Evolutionary conservation across 2,888 invertebrate genomes (phyloP), one percentile per base, ranked within the genome.

Genomic region (Lymantria dispar): DNA sequence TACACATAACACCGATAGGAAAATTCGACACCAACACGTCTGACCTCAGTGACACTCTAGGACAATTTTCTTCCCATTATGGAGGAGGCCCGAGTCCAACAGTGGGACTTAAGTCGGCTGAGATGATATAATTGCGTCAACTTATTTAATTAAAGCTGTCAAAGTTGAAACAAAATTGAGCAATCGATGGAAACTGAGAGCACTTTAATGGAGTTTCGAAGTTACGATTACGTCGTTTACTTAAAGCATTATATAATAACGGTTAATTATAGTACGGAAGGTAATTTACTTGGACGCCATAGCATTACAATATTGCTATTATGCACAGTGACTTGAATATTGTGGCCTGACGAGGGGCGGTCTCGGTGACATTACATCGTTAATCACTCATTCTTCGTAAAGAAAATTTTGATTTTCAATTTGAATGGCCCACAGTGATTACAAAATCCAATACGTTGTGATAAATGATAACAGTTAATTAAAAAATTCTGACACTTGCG

Each of bases 331-430:
- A 89, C 88, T 89, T 72, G 86, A 73, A 76, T 76, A 81, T 85
- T 80, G 82, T 78, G 70, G 66, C 60, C 59, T 78, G 85, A 81
- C 79, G 80, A 79, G 80, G 85, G 86, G 81, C 71, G 74, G 70
- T 66, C 72, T 58, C 67, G 73, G 75, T 84, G 89, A 87, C 89
- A 87, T 73, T 62, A 69, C 79, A 77, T 88, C 90, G 83, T 90
- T 87, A 90, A 90, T 90, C 90, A 90, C 76, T 72, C 67, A 81
- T 82, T 83, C 76, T 78, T 74, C 71, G 64, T 60, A 70, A 79
- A 82, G 81, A 81, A 85, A 85, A 83, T 86, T 89, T 86, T 85
- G 85, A 87, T 87, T 87, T 88, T 87, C 85, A 85, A 84, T 85
- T 80, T 78, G 73, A 84, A 83, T 83, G 71, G 70, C 48, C 72